Evolutionary conservation across 2,113 vertebrate genomes (phyloP).

Genomic region (Neotoma lepida): DNA sequence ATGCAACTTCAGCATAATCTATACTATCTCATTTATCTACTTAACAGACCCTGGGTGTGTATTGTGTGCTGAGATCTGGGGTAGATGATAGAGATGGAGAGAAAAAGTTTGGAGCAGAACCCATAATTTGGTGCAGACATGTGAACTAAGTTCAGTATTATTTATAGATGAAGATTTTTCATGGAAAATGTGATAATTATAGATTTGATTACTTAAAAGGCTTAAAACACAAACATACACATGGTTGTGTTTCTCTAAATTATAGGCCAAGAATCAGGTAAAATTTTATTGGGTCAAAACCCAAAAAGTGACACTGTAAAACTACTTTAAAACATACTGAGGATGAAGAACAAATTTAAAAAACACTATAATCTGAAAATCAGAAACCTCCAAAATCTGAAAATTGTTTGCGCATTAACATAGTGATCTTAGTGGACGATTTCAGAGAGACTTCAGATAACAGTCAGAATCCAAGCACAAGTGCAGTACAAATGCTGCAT

Average conservation of each 20-base stretch:
- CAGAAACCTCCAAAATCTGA: background rate
- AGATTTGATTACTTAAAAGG: background rate
- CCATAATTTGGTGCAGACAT: background rate
- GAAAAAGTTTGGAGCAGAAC: accelerated
- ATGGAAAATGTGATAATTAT: background rate
- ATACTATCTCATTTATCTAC: background rate
- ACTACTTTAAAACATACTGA: background rate
- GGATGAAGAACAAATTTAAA: background rate
- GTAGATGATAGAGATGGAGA: background rate
- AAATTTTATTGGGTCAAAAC: background rate
- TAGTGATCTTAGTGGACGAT: background rate
- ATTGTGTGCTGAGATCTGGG: background rate
- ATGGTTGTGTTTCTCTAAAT: background rate
- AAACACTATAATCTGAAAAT: background rate
- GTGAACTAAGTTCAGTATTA: background rate
- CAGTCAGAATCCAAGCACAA: background rate
- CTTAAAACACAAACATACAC: too few species aligned
- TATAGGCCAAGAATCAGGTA: background rate
- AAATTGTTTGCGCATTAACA: too few species aligned
- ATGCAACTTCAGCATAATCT: background rate
- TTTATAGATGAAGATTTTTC: background rate
- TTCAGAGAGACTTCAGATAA: accelerated
- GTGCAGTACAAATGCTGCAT: too few species aligned
- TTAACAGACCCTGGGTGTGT: background rate
- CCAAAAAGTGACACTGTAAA: background rate